Evolutionary conservation across 2,888 invertebrate species (phyloP), one percentile per base, ranked within the genome.

Genomic region (Dilophus febrilis): DNA sequence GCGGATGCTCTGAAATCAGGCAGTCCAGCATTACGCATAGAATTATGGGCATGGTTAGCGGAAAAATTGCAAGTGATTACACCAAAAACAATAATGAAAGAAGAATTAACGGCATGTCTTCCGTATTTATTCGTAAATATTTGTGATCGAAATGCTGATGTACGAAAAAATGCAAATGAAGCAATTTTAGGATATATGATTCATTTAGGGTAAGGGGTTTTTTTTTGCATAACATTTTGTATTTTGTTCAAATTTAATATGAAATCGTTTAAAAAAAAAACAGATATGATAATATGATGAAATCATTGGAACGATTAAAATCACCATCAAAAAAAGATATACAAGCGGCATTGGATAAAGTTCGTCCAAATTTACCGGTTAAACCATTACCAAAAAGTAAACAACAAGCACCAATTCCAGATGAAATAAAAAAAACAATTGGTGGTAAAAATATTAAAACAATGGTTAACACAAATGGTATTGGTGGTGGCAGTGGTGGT

Each of bases 141-240:
- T 42, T 92, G 91, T 56, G 94, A 95, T 64, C 73, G 95, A 40
- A 87, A 81, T 54, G 82, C 77, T 0, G 92, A 92, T 48, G 92
- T 95, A 4, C 70, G 94, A 11, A 90, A 88, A 56, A 85, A 82
- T 52, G 81, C 91, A 2, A 79, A 80, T 40, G 92, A 92, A 55
- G 85, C 88, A 32, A 77, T 92, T 29, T 64, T 91, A 33, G 91
- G 91, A 3, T 75, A 90, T 50, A 94, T 94, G 92, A 75, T 91
- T 46, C 92, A 92, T 56, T 66, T 88, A 7, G 86, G 92, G 2
- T 91, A 79, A 33, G 8, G 33, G 8, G 7, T 19, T 35, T 13
- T 6, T 14, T 14, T 14, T 33, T 33, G 29, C 13, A 29, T 29
- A n/a, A n/a, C n/a, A n/a, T n/a, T n/a, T n/a, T n/a, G n/a, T n/a